Percentiles rank a stretch among this genome's conserved stretches.
Conservation (phyloP, 23 tunicate genomes). For the Oikopleura vanhoeffeni region DNA sequence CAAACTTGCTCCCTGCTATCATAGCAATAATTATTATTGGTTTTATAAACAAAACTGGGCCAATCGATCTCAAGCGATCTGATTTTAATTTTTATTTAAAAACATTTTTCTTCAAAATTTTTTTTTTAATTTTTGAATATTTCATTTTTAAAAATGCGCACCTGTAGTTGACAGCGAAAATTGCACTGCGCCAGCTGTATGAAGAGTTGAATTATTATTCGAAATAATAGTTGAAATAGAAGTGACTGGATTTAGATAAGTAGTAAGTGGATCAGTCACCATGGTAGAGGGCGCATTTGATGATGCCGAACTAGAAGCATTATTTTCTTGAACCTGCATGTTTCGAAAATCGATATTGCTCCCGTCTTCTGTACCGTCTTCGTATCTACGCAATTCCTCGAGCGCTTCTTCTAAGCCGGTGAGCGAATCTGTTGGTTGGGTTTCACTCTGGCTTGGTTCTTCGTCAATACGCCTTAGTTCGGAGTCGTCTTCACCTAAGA, state of each 20-base stretch:
- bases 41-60: too few relatives aligned
- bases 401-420: not conserved
- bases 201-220: not conserved
- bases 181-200: not conserved
- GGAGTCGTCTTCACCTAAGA: not conserved
- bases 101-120: too few relatives aligned
- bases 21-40: too few relatives aligned
- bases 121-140: too few relatives aligned
- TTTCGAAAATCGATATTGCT: not conserved
- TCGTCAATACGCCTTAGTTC: not conserved
- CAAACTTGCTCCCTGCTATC: too few relatives aligned
- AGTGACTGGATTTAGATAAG: conserved; percentile 2
- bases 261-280: not conserved
- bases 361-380: not conserved
- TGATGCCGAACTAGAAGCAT: not conserved
- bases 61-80: too few relatives aligned
- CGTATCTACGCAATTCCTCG: not conserved
- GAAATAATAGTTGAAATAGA: not conserved
- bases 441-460: not conserved
- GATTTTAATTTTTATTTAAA: too few relatives aligned
- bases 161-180: not conserved
- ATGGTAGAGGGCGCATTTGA: not conserved
- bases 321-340: not conserved
- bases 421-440: not conserved
- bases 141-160: too few relatives aligned